These are phyloP conservation scores for Lepus americanus DNA, from an alignment of 2,113 vertebrate genomes.

Conservation along the genomic window DNA sequence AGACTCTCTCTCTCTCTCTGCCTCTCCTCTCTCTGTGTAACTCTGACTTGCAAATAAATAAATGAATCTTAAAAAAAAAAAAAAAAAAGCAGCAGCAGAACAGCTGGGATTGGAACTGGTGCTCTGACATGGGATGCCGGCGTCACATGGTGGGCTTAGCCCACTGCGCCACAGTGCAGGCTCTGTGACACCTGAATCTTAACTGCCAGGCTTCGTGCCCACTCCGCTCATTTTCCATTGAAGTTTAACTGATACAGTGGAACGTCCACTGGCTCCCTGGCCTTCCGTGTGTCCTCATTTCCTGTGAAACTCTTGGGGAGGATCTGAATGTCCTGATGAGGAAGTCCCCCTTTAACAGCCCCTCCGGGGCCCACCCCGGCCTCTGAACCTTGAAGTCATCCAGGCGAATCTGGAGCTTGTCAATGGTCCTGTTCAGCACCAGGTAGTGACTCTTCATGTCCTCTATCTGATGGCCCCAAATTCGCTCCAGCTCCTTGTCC, in stretches of 20 bases:
- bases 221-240: neutral
- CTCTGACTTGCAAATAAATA: too few relatives aligned
- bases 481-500: conserved; percentile 72
- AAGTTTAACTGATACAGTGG: neutral
- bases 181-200: too few relatives aligned
- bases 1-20: too few relatives aligned
- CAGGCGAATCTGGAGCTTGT: conserved; percentile 41
- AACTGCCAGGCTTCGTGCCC: too few relatives aligned
- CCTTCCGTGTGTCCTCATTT: neutral
- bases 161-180: too few relatives aligned
- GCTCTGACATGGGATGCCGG: too few relatives aligned
- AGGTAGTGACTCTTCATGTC: conserved; percentile 70
- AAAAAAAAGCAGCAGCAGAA: too few relatives aligned
- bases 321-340: neutral
- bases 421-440: conserved; percentile 60
- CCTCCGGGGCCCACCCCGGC: rapidly evolving
- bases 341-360: neutral
- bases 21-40: too few relatives aligned
- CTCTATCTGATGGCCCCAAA: conserved; percentile 68
- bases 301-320: neutral
- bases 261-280: neutral
- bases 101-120: too few relatives aligned
- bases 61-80: too few relatives aligned
- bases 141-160: too few relatives aligned
- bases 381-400: conserved; percentile 66